These are phyloP conservation scores for Creontiades dilutus DNA, from an alignment of 2,888 invertebrate species.

Conservation along the genomic window DNA sequence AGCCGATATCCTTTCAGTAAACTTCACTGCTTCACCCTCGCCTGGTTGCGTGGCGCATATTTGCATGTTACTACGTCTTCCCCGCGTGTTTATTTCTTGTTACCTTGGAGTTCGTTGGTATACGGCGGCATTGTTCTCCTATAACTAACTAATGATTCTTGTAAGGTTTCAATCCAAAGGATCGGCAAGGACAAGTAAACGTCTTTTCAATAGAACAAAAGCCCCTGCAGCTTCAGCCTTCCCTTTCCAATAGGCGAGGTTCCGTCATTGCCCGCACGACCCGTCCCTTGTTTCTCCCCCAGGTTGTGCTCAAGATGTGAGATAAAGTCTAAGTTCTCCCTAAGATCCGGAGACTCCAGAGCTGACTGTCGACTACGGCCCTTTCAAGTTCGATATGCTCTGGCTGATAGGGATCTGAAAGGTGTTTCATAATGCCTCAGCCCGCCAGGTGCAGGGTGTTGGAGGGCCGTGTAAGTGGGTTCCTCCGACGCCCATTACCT, in stretches of 20 bases:
- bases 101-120: slow-evolving; percentile 41
- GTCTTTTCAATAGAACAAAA: slow-evolving; percentile 65
- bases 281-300: neutral
- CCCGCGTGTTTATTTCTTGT: slow-evolving; percentile 65
- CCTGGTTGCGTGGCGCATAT: slow-evolving; percentile 55
- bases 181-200: slow-evolving; percentile 55
- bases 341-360: slow-evolving; percentile 2
- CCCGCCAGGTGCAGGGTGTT: slow-evolving; percentile 47
- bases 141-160: slow-evolving; percentile 66
- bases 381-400: slow-evolving; percentile 53
- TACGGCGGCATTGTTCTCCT: slow-evolving; percentile 51
- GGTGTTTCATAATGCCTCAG: slow-evolving; percentile 42
- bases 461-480: neutral
- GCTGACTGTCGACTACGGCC: slow-evolving; percentile 23
- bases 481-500: slow-evolving; percentile 1
- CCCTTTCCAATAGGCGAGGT: slow-evolving; percentile 16
- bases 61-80: slow-evolving; percentile 63
- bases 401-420: slow-evolving; percentile 56
- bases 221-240: slow-evolving; percentile 31
- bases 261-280: slow-evolving; percentile 33
- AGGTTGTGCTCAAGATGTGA: slow-evolving; percentile 51
- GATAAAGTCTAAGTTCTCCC: slow-evolving; percentile 33
- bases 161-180: slow-evolving; percentile 57
- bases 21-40: slow-evolving; percentile 27
- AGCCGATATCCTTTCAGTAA: slow-evolving; percentile 54